Evolutionary conservation across 2,797 vertebrate species (phyloP).

Genomic region (Bradypodion ventrale): DNA sequence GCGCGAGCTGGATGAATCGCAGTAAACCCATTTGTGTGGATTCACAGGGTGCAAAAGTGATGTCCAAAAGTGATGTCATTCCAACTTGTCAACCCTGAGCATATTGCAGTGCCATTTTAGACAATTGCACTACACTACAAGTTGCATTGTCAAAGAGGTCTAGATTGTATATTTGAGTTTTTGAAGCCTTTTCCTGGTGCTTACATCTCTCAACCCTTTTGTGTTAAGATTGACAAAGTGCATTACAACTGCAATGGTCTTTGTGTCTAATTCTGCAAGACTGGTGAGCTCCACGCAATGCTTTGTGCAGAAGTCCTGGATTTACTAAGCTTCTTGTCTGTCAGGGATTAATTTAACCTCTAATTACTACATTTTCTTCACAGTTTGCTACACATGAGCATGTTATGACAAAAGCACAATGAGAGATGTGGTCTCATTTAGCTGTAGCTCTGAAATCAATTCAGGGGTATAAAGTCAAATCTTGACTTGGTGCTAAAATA

Average conservation of each 20-base stretch:
- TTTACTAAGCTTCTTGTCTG: constrained; percentile 75
- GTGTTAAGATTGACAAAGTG: constrained; percentile 51
- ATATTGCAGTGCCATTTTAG: constrained; percentile 14
- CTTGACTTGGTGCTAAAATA: constrained; percentile 71
- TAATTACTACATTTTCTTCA: constrained; percentile 80
- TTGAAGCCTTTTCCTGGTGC: constrained; percentile 38
- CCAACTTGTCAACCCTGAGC: constrained; percentile 57
- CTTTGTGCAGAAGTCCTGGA: constrained; percentile 70
- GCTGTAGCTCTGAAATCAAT: constrained; percentile 74
- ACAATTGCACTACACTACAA: constrained; percentile 14
- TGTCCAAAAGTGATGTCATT: constrained; percentile 45
- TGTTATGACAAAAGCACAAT: constrained; percentile 78
- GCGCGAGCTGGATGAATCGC: too few species aligned
- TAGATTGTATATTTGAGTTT: constrained; percentile 47
- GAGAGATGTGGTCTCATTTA: constrained; percentile 75
- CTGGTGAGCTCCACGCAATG: constrained; percentile 64
- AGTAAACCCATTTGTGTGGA: too few species aligned
- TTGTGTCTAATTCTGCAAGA: constrained; percentile 68
- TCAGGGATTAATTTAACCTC: constrained; percentile 81
- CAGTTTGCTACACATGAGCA: constrained; percentile 73
- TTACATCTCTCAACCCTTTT: constrained; percentile 37
- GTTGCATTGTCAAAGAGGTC: constrained; percentile 44
- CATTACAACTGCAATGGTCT: constrained; percentile 52
- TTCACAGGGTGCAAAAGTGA: too few species aligned
- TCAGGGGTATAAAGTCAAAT: constrained; percentile 69